Evolutionary conservation across 2,888 invertebrate genomes (phyloP).

Genomic region (Balanococcus diminutus): DNA sequence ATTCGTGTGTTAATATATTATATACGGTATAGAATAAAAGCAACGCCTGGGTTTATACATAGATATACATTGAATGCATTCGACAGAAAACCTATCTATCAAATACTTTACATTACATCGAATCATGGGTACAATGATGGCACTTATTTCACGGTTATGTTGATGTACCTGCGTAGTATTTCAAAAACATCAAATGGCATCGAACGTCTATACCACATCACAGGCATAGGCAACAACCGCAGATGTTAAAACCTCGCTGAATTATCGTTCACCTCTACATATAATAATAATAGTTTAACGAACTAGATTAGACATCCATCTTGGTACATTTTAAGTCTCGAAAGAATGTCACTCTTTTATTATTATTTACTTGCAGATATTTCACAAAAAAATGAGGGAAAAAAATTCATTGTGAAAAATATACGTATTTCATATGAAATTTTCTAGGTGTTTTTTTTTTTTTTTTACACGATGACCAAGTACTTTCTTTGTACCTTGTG

Average conservation of each 20-base stretch:
- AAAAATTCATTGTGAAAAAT: not conserved
- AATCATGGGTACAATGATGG: not conserved
- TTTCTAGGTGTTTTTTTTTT: not conserved
- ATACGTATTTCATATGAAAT: not conserved
- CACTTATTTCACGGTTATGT: conserved; percentile 49
- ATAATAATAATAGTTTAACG: not conserved
- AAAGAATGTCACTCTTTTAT: not conserved
- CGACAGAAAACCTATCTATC: conserved; percentile 44
- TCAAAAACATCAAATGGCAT: conserved; percentile 6
- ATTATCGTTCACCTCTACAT: not conserved
- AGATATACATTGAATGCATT: not conserved
- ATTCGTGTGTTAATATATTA: not conserved
- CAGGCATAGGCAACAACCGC: not conserved
- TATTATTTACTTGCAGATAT: conserved; percentile 12
- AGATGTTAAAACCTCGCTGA: not conserved
- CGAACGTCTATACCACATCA: not conserved
- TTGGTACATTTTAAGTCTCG: not conserved
- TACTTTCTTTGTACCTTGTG: not conserved
- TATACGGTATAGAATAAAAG: not conserved
- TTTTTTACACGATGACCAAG: not conserved
- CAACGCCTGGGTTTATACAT: not conserved
- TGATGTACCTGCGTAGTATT: not conserved
- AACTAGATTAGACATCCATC: too few species aligned
- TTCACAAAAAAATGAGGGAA: not conserved
- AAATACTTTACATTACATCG: not conserved